Evolutionary conservation across 2,888 invertebrate species (phyloP), one percentile per base, ranked within the genome.

Genomic region (Ectropis crepuscularia): DNA sequence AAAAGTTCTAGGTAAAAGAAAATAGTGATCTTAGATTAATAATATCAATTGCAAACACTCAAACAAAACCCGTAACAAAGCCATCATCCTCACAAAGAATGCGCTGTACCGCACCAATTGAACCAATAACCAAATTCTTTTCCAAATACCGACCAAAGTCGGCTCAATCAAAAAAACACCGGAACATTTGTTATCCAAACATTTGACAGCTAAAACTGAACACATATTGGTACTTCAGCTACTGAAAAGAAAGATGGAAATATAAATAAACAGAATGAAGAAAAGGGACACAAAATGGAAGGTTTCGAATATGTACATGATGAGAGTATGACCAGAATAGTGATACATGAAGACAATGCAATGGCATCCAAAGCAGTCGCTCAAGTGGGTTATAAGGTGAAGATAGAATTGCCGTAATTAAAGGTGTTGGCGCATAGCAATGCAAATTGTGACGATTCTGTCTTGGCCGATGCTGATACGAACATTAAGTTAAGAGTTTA

Each of bases 301-400:
- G 57, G 61, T 67, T 57, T 63, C 51, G 63, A 68, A 61, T 65
- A 63, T 62, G 60, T 64, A 53, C 61, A 55, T 66, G 70, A 68
- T 66, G 70, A 69, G 73, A 69, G 71, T 71, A 72, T 69, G 72
- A 69, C 60, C 66, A 61, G 77, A 75, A 77, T 77, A 77, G 68
- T 68, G 69, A 72, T 72, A 63, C 67, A 67, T 63, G 58, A 61
- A 65, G 72, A 90, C 90, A 91, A 90, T 89, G 85, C 82, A 72
- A 78, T 81, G 89, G 90, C 86, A 88, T 89, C 87, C 84, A 85
- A 80, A 82, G 79, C 70, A 77, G 80, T 71, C 75, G 78, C 76
- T 77, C 88, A 90, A 90, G 81, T 91, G 81, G 92, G 91, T 91
- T 91, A 90, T 90, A 91, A 90, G 90, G 91, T 91, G 90, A 90